Evolutionary conservation across 2,113 vertebrate genomes (phyloP).

Genomic region (Notechis scutatus): DNA sequence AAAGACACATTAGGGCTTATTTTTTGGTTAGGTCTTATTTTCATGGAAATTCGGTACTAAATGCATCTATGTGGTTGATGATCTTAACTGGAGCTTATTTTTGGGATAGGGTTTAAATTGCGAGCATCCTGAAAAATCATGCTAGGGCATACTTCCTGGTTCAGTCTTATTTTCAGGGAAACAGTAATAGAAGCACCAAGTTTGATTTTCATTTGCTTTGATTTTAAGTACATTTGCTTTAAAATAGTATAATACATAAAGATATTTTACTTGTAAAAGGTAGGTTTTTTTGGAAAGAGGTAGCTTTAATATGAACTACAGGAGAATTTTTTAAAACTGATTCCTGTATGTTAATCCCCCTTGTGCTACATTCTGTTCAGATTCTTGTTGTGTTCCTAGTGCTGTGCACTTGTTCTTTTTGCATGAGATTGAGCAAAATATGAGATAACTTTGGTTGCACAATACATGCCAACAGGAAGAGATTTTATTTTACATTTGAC

Average conservation of each 20-base stretch:
- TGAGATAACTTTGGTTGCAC: background rate
- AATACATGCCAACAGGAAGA: conserved; percentile 7
- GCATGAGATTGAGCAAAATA: background rate
- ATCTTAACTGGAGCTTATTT: no score
- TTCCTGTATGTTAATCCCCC: background rate
- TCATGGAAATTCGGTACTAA: no score
- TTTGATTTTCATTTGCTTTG: background rate
- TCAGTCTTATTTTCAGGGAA: no score
- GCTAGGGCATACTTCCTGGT: no score
- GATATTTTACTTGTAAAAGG: background rate
- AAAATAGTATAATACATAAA: background rate
- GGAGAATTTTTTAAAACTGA: background rate
- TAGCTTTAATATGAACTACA: background rate
- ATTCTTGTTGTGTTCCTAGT: background rate
- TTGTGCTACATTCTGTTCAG: background rate
- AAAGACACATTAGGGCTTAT: no score
- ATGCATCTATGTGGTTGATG: no score
- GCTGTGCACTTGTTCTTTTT: background rate
- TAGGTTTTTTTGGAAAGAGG: background rate
- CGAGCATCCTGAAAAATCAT: no score
- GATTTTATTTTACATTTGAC: conserved; percentile 22
- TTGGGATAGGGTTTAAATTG: no score
- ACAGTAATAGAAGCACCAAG: background rate
- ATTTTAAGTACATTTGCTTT: background rate
- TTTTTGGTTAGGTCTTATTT: no score